Conservation (phyloP, 2,797 vertebrate species). For the Sebastes vulpes region DNA sequence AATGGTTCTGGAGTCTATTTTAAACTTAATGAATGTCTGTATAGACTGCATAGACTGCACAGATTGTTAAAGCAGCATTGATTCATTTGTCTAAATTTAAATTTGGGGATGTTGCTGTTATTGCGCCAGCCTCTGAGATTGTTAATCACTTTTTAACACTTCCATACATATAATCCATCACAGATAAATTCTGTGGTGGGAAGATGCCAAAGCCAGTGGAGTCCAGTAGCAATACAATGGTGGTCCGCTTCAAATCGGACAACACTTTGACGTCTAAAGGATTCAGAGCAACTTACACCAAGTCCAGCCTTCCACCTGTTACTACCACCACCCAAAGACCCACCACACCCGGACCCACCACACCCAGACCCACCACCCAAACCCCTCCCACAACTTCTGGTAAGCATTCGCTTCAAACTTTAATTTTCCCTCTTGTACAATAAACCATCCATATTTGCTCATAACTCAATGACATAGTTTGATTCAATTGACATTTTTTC, state of each 20-base stretch:
- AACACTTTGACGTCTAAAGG: conserved; percentile 70
- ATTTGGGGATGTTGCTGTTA: not conserved
- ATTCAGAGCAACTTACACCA: conserved; percentile 80
- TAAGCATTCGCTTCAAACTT: conserved; percentile 23
- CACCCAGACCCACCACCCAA: conserved; percentile 3
- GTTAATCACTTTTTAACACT: not conserved
- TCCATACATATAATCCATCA: conserved; percentile 7
- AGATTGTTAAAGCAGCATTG: not conserved
- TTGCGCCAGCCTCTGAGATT: not conserved
- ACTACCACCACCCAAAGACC: conserved; percentile 35
- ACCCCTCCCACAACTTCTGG: conserved; percentile 49
- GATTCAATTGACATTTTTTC: not conserved
- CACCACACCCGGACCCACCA: not conserved
- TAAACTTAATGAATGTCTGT: conserved; percentile 35
- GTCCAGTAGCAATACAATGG: conserved; percentile 75
- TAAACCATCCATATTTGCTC: not conserved
- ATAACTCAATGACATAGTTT: not conserved
- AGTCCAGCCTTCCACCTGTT: conserved; percentile 65
- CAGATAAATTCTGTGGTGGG: conserved; percentile 84
- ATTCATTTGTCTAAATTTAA: not conserved
- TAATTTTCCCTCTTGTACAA: not conserved
- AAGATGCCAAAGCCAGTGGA: conserved; percentile 67
- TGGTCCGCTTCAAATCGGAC: conserved; percentile 84
- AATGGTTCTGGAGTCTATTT: conserved; percentile 49
- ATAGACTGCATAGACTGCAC: conserved; percentile 12